Evolutionary conservation across 2,888 invertebrate species (phyloP).

Genomic region (Aphodius sticticus): DNA sequence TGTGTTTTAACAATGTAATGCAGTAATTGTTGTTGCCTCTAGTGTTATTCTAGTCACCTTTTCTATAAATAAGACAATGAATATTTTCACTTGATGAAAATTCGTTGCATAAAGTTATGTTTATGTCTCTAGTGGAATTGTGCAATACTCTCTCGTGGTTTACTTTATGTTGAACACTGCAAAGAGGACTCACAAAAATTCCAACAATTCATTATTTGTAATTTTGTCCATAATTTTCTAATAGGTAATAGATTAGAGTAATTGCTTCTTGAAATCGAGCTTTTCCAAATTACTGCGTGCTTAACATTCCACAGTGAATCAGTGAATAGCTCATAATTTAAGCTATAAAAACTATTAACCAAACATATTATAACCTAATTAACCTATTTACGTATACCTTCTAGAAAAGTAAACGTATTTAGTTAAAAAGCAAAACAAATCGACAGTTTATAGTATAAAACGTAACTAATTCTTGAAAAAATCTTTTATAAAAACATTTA

Average conservation of each 20-base stretch:
- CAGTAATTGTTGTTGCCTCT: background rate
- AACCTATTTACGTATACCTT: background rate
- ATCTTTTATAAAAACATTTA: too few relatives aligned
- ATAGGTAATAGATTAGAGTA: background rate
- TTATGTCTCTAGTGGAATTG: too few relatives aligned
- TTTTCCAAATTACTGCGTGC: background rate
- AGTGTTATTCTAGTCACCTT: constrained; percentile 4
- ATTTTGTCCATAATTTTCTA: background rate
- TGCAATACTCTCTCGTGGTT: too few relatives aligned
- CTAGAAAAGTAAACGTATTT: background rate
- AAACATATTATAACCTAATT: background rate
- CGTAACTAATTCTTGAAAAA: too few relatives aligned
- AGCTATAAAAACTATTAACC: background rate
- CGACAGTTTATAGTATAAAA: background rate
- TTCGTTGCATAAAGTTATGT: background rate
- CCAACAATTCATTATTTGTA: too few relatives aligned
- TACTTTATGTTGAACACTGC: too few relatives aligned
- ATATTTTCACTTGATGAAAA: background rate
- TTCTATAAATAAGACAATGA: constrained; percentile 4
- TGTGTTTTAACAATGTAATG: background rate
- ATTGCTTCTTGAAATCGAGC: background rate
- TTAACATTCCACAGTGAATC: background rate
- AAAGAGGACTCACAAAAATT: too few relatives aligned
- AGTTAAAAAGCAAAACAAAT: background rate
- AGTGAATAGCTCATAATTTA: background rate